These are phyloP conservation scores for Ptiloglossa arizonensis DNA, from an alignment of 1,140 invertebrate species.

Conservation along the genomic window DNA sequence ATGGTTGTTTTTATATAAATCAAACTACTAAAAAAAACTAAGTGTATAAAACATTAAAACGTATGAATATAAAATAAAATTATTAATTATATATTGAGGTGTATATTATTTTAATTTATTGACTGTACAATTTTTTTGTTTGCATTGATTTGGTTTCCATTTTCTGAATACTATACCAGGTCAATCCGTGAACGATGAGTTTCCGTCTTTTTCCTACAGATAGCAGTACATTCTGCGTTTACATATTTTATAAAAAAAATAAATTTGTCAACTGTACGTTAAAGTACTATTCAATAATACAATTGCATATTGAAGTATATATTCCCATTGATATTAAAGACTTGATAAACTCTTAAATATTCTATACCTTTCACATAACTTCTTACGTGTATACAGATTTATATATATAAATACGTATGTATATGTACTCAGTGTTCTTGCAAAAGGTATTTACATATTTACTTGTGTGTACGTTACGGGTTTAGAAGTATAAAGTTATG, in stretches of 20 bases:
- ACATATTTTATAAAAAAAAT: background rate
- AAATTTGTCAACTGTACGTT: background rate
- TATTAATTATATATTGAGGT: background rate
- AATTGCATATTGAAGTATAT: background rate
- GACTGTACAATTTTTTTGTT: constrained; percentile 1
- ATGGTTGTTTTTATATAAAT: background rate
- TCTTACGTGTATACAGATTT: too few relatives aligned
- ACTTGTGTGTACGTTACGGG: background rate
- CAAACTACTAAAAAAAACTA: background rate
- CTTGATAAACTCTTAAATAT: background rate
- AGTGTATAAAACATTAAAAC: background rate
- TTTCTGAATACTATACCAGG: background rate
- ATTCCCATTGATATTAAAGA: too few relatives aligned
- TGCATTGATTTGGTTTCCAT: background rate
- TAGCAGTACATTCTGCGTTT: background rate
- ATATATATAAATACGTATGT: too few relatives aligned
- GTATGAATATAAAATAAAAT: constrained; percentile 1
- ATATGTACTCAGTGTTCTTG: background rate
- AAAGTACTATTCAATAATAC: background rate
- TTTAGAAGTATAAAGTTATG: background rate
- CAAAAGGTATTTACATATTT: background rate
- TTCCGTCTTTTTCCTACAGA: background rate
- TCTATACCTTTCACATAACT: background rate
- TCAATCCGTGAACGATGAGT: background rate
- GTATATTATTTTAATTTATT: background rate